Conservation (phyloP, 1,140 invertebrate genomes). For the Helicoverpa armigera region DNA sequence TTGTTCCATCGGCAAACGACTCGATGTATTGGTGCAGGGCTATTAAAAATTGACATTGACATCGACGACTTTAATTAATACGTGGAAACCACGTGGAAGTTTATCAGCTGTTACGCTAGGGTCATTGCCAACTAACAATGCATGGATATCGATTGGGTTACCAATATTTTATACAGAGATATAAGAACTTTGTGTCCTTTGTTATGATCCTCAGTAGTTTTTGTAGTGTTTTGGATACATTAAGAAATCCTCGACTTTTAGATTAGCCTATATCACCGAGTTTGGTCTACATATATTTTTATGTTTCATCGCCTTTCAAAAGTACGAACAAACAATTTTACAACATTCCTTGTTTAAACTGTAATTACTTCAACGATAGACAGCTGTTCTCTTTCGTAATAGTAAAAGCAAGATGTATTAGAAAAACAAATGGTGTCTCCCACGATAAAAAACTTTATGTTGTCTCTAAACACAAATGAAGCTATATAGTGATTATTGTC, state of each 20-base stretch:
- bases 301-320: no score
- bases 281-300: no score
- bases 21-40: neutral
- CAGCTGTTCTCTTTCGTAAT: neutral
- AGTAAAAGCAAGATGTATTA: neutral
- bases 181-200: no score
- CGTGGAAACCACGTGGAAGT: neutral
- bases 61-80: neutral
- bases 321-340: no score
- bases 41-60: neutral
- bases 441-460: neutral
- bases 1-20: no score
- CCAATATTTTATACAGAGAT: no score
- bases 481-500: neutral
- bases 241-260: no score
- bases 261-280: no score
- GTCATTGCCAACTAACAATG: constrained; percentile 5
- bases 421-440: neutral
- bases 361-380: no score
- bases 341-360: no score
- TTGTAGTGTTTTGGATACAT: no score
- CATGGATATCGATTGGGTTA: neutral
- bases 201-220: no score
- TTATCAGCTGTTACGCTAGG: neutral
- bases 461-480: neutral